phyloP scores from a whole-genome alignment of 1,140 invertebrate genomes.

The Temnothorax curvispinosus region DNA sequence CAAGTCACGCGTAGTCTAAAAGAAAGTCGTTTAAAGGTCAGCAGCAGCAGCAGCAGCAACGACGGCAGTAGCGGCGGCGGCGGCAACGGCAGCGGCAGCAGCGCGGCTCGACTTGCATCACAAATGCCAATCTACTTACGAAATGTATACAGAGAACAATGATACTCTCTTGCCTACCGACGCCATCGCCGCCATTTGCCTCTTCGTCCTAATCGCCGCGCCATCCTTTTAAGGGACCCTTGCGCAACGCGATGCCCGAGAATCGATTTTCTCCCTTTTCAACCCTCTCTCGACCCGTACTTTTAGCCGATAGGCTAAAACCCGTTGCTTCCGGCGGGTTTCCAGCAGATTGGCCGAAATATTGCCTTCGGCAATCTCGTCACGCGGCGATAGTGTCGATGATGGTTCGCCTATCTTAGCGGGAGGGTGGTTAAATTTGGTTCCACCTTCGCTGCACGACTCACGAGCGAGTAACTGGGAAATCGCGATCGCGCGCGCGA shows the following conservation, averaged over 20 bases:
- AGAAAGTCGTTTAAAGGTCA: conserved; percentile 81
- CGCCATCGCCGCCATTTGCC: conserved; percentile 35
- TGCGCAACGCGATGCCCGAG: conserved; percentile 28
- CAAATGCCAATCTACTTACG: conserved; percentile 82
- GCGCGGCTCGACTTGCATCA: conserved; percentile 75
- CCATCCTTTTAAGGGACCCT: conserved; percentile 25
- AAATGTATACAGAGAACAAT: conserved; percentile 77
- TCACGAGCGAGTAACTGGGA: not conserved
- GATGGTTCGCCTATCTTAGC: conserved; percentile 24
- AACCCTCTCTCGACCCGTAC: not conserved
- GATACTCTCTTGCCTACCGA: conserved; percentile 65
- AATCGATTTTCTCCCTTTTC: conserved; percentile 45
- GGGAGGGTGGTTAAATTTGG: conserved; percentile 17
- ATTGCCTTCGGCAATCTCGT: conserved; percentile 30
- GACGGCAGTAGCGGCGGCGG: conserved; percentile 12
- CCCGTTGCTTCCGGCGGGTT: conserved; percentile 32
- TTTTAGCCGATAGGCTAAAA: conserved; percentile 29
- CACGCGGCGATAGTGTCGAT: conserved; percentile 26
- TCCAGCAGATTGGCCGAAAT: conserved; percentile 45
- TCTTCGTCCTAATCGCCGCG: conserved; percentile 42
- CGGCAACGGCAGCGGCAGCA: conserved; percentile 29
- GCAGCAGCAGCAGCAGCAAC: conserved; percentile 62
- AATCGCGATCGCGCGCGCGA: not conserved
- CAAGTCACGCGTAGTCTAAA: conserved; percentile 79
- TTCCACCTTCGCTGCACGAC: not conserved